phyloP scores from a whole-genome alignment of 2,113 vertebrate species.

The Puntigrus tetrazona region DNA sequence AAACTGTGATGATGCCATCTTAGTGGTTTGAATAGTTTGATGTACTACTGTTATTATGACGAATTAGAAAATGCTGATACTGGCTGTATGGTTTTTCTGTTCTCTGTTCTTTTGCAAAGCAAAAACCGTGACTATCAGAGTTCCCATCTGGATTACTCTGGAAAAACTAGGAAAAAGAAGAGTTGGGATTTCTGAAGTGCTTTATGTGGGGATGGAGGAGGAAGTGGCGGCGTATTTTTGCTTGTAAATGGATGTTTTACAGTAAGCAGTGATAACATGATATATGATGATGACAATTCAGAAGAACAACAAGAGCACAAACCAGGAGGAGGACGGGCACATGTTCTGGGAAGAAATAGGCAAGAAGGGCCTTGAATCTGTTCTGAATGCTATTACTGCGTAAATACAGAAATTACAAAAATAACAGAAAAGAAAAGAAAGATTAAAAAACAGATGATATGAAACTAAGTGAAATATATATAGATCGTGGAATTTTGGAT shows the following conservation, averaged over 20 bases:
- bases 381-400: background rate
- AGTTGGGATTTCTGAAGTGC: no score
- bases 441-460: no score
- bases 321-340: background rate
- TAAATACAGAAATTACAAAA: background rate
- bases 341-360: background rate
- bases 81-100: background rate
- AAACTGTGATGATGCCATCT: background rate
- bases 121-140: conserved; percentile 6
- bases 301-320: background rate
- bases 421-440: background rate
- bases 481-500: no score
- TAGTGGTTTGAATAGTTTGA: background rate
- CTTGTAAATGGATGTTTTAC: conserved; percentile 14
- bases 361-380: background rate
- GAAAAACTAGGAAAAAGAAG: background rate
- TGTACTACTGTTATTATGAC: background rate
- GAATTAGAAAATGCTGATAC: background rate
- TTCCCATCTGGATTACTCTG: background rate
- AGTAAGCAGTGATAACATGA: conserved; percentile 8
- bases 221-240: background rate
- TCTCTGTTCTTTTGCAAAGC: background rate
- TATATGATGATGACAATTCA: background rate
- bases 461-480: no score
- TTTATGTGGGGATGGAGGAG: background rate